Percentiles rank a stretch among this genome's conserved stretches.
Evolutionary conservation across 2,113 vertebrate genomes (phyloP).

Genomic region (Cyanoderma ruficeps): DNA sequence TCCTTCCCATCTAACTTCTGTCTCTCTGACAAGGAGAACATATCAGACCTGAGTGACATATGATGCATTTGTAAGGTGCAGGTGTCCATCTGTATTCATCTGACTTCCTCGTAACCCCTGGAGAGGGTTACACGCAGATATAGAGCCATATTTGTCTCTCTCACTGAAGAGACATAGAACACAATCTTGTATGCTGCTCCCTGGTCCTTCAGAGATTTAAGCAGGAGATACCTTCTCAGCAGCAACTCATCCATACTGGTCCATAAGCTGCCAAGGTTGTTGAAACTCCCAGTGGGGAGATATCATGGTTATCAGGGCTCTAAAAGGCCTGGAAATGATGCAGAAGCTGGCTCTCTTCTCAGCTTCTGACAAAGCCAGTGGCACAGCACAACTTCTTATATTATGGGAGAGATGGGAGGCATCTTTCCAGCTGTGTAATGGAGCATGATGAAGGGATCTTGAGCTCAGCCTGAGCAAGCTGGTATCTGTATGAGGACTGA

Average conservation of each 20-base stretch:
- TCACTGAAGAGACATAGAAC: not conserved
- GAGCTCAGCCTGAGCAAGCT: not conserved
- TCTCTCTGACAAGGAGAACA: not conserved
- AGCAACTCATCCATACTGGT: not conserved
- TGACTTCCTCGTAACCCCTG: not conserved
- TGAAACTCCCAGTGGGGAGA: not conserved
- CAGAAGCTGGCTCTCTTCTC: not conserved
- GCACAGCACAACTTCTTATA: not conserved
- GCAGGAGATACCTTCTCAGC: not conserved
- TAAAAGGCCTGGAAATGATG: not conserved
- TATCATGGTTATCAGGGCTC: not conserved
- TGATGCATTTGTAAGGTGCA: not conserved
- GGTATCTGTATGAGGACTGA: not conserved
- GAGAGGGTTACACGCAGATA: not conserved
- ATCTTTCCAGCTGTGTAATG: not conserved
- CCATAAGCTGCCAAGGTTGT: not conserved
- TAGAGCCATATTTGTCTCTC: not conserved
- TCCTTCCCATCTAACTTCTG: not conserved
- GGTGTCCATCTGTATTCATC: not conserved
- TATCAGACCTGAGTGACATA: not conserved
- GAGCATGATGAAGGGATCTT: not conserved
- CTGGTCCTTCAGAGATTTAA: not conserved
- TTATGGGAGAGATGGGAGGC: not conserved
- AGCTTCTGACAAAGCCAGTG: not conserved
- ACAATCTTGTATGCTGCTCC: not conserved